Evolutionary conservation across 2,113 vertebrate species (phyloP).

Genomic region (Theropithecus gelada): DNA sequence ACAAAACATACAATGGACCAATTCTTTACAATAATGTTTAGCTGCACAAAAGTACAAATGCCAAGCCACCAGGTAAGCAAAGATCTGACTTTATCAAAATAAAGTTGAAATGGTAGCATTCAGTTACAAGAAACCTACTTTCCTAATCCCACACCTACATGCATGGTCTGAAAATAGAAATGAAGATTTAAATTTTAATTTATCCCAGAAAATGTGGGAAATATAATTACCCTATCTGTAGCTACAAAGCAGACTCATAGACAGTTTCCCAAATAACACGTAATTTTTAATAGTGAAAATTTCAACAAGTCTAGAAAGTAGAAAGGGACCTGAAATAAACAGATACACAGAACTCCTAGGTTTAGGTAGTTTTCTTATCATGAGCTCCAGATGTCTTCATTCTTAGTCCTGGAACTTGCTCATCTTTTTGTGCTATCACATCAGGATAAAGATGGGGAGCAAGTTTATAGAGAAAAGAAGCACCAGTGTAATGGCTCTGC

Average conservation of each 20-base stretch:
- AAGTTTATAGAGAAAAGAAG: slow-evolving; percentile 50
- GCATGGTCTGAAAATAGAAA: background rate
- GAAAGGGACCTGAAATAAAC: background rate
- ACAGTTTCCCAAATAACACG: slow-evolving; percentile 41
- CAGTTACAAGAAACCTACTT: background rate
- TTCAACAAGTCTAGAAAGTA: slow-evolving; percentile 15
- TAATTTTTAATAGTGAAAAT: slow-evolving; percentile 36
- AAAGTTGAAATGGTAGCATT: background rate
- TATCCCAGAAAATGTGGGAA: slow-evolving; percentile 39
- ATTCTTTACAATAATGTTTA: background rate
- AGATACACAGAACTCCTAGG: slow-evolving; percentile 24
- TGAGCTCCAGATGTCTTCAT: slow-evolving; percentile 70
- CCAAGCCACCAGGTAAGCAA: background rate
- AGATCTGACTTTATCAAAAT: slow-evolving; percentile 34
- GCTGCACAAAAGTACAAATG: background rate
- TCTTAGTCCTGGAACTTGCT: slow-evolving; percentile 37
- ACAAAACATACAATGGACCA: background rate
- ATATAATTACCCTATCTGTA: slow-evolving; percentile 38
- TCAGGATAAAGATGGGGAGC: background rate
- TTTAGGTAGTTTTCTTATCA: slow-evolving; percentile 64
- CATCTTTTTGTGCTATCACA: slow-evolving; percentile 49
- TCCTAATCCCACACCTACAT: background rate
- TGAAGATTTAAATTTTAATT: slow-evolving; percentile 50
- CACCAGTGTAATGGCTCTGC: slow-evolving; percentile 30
- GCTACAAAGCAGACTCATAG: slow-evolving; percentile 7